phyloP scores from a whole-genome alignment of 2,797 vertebrate species.

The Phrynocephalus vlangalii region DNA sequence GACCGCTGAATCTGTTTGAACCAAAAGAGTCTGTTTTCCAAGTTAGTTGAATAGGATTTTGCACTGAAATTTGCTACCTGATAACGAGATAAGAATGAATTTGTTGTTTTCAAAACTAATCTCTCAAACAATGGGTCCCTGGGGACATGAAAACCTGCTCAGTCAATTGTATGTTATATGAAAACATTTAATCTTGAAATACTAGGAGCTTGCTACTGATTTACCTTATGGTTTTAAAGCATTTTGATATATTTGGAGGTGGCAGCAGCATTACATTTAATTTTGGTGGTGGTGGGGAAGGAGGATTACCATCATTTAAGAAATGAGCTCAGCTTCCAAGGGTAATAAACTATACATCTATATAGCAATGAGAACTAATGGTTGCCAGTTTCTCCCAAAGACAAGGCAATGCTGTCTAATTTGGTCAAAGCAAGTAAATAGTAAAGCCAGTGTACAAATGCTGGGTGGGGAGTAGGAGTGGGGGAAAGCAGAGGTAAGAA shows the following conservation, averaged over 20 bases:
- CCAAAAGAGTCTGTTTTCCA: neutral
- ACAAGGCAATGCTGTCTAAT: too few relatives aligned
- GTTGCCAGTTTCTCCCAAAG: neutral
- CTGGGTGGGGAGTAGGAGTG: neutral
- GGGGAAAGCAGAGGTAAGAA: neutral
- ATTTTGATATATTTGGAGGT: too few relatives aligned
- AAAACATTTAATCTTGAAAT: neutral
- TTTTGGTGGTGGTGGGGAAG: neutral
- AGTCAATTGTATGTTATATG: neutral
- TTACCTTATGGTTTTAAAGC: neutral
- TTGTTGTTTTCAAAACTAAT: conserved; percentile 11
- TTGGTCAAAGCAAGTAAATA: neutral
- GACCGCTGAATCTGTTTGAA: neutral
- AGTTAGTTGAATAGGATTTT: neutral
- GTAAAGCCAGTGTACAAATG: too few relatives aligned
- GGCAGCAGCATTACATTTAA: too few relatives aligned
- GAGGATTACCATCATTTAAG: neutral
- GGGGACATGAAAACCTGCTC: neutral
- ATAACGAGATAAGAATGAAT: conserved; percentile 6
- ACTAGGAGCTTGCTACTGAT: neutral
- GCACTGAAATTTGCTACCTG: neutral
- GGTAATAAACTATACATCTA: neutral
- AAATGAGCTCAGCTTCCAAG: neutral
- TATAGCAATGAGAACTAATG: neutral
- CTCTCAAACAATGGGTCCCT: neutral